A percentile compares a stretch with the other conserved stretches of the same genome.
Evolutionary conservation across 1,140 invertebrate species (phyloP).

Genomic region (Ditylenchus dipsaci): DNA sequence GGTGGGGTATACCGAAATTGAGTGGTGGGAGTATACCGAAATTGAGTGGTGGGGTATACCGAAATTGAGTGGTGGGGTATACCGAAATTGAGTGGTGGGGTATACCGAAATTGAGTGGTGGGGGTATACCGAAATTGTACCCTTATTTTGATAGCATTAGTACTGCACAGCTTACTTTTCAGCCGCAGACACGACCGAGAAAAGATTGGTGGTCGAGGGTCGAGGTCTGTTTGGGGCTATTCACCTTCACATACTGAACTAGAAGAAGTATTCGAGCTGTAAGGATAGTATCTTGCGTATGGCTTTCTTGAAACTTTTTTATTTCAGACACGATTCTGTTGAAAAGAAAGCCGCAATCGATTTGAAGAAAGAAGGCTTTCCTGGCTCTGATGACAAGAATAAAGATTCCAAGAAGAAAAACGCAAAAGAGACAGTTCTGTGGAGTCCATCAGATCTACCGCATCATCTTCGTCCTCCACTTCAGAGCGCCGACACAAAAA

Average conservation of each 20-base stretch:
- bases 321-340: conserved; percentile 33
- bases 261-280: conserved; percentile 42
- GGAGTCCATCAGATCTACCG: background rate
- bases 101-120: too few species aligned
- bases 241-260: conserved; percentile 50
- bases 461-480: background rate
- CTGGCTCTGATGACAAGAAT: conserved; percentile 25
- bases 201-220: conserved; percentile 28
- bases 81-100: too few species aligned
- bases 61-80: too few species aligned
- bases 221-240: conserved; percentile 41
- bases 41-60: too few species aligned
- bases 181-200: conserved; percentile 44
- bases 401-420: conserved; percentile 11
- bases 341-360: conserved; percentile 23
- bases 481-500: conserved; percentile 18
- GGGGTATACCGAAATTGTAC: too few species aligned
- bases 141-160: too few species aligned
- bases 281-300: conserved; percentile 12
- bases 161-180: conserved; percentile 3
- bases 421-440: conserved; percentile 16
- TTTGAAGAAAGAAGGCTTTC: conserved; percentile 23
- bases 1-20: too few species aligned
- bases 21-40: too few species aligned
- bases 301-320: background rate